Evolutionary conservation across 2,113 vertebrate genomes (phyloP), one percentile per base, ranked within the genome.

Genomic region (Gymnocephalus cernua): DNA sequence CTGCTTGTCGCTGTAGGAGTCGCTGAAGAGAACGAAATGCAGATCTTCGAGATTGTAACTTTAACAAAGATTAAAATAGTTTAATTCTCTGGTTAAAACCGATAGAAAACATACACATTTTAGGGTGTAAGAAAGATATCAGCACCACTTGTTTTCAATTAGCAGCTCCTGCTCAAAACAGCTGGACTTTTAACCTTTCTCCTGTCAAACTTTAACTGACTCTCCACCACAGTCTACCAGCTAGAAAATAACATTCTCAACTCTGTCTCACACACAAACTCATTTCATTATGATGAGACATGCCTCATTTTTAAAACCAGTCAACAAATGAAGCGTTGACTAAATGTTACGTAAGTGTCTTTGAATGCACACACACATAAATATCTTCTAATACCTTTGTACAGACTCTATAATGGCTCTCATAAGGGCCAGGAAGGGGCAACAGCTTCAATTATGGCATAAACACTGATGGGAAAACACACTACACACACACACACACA

Each of bases 381-480:
- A 62, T 48, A 72, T 65, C 13, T 61, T 45, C 44, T 48, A 41
- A 51, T 51, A 62, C 66, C 3, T 69, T 38, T 63, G 83, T 59
- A 79, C 27, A 54, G 9, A 16, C 21, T 38, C 14, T 23, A 35
- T 59, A 75, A 86, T 69, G 23, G 29, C 27, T 74, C 59, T 68
- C 63, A 66, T 56, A 54, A 61, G 84, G 77, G 14, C 41, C 59
- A 25, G 47, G 51, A 75, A 75, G 63, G 59, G 35, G 68, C 59
- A 53, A 63, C 53, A 23, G 72, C 66, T 76, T 54, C 75, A 75
- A 79, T 53, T 65, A 56, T 47, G 53, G 25, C 65, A 45, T n/a
- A 73, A 79, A 69, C 77, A 45, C 66, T 81, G 56, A 67, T 48
- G 74, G 62, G 83, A 85, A 86, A 81, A 80, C 54, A 54, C 58